Evolutionary conservation across 2,113 vertebrate genomes (phyloP), one percentile per base, ranked within the genome.

Genomic region (Gyps fulvus): DNA sequence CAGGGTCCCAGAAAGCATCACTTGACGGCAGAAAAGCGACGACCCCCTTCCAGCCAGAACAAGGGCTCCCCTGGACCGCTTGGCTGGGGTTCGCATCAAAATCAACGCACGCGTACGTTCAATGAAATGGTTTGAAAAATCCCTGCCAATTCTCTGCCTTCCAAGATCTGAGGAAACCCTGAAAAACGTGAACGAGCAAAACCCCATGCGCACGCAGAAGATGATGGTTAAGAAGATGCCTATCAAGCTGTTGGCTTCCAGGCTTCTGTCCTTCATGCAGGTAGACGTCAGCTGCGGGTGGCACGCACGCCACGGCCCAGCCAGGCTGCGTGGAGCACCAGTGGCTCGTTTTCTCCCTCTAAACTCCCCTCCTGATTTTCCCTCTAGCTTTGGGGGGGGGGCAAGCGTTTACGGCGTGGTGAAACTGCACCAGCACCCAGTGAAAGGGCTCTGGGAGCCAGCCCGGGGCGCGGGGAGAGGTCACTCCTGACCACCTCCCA

Each of bases 131-230:
- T 76, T 66, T 52, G 73, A 90, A 87, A 87, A 95, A 72, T 59
- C 66, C 87, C 52, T 36, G 55, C 36, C 73, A 18, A 5, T 69
- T 63, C 67, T 87, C 72, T 32, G 62, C n/a, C 47, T 95, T 45
- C 55, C 2, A 1, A 18, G 40, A 62, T 38, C 36, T 36, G 50
- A 61, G 67, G 43, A 66, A 67, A 55, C 20, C 43, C 61, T 20
- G 40, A 17, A 52, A 23, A 27, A 54, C 0, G 32, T 1, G 5
- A 36, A 23, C 0, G 5, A 38, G n/a, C 55, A 6, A 21, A 52
- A 40, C 62, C 40, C 40, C 1, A 1, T 14, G 14, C 6, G 3
- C 40, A 11, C 0, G 0, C 69, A 31, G 58, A 27, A 34, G 22
- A 36, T 16, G 58, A 36, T 6, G 43, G n/a, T 10, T 49, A 26